A percentile compares a stretch with the other conserved stretches of the same genome.
These are phyloP conservation scores for Catharus ustulatus DNA, from an alignment of 2,797 vertebrate species.

Conservation along the genomic window DNA sequence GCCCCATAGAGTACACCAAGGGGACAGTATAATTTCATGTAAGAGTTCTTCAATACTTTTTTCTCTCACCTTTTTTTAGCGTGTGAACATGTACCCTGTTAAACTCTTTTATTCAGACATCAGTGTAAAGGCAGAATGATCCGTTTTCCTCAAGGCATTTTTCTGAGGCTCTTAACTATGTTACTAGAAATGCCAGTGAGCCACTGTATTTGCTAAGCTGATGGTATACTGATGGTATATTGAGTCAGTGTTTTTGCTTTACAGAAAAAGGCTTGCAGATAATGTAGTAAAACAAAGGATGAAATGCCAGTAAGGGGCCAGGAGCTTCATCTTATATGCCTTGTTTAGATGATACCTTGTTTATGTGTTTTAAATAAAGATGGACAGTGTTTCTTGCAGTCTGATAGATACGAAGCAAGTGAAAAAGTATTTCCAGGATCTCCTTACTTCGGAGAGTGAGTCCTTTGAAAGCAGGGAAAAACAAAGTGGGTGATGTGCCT, in stretches of 20 bases:
- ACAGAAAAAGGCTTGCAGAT: neutral
- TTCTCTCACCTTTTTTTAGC: neutral
- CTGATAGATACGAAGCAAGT: neutral
- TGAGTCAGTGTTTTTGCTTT: neutral
- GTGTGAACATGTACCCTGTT: neutral
- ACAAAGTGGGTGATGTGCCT: neutral
- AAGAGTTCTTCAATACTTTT: neutral
- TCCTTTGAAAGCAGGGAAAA: neutral
- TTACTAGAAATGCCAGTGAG: neutral
- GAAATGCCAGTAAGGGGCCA: neutral
- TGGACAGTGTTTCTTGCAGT: neutral
- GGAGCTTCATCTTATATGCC: neutral
- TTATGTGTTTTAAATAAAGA: neutral
- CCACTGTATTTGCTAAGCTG: neutral
- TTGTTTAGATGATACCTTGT: neutral
- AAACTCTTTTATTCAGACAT: neutral
- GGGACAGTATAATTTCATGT: neutral
- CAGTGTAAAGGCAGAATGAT: neutral
- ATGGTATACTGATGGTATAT: neutral
- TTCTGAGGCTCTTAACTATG: rapidly evolving
- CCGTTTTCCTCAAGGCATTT: neutral
- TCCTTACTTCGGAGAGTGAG: neutral
- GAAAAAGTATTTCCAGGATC: neutral
- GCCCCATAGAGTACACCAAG: neutral
- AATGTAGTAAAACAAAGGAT: neutral